phyloP scores from a whole-genome alignment of 92 coral and sea anemone species.

The Heliopora coerulea region DNA sequence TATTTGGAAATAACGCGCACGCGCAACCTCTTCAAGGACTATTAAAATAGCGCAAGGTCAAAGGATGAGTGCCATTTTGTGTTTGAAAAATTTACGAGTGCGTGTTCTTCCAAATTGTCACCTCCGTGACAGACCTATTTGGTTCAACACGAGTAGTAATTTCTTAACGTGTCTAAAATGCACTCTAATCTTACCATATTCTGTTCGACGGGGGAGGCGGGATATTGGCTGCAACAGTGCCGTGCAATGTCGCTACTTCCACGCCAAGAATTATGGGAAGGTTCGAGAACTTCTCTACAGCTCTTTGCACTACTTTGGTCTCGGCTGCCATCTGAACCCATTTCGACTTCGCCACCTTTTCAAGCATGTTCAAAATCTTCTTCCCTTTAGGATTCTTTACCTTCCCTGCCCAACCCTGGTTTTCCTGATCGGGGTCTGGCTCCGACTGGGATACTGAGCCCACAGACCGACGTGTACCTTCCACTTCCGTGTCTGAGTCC shows the following conservation, averaged over 20 bases:
- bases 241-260: slow-evolving; percentile 81
- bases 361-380: slow-evolving; percentile 82
- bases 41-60: too few relatives aligned
- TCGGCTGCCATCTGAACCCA: slow-evolving; percentile 99
- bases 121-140: too few relatives aligned
- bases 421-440: slow-evolving; percentile 6
- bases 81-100: too few relatives aligned
- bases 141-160: too few relatives aligned
- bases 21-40: too few relatives aligned
- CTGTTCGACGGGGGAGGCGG: slow-evolving; percentile 99
- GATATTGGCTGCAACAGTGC: slow-evolving; percentile 85
- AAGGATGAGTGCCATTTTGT: too few relatives aligned
- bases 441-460: neutral
- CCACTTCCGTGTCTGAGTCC: slow-evolving; percentile 25
- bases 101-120: too few relatives aligned
- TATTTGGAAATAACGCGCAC: too few relatives aligned
- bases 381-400: slow-evolving; percentile 46
- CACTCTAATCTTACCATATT: slow-evolving; percentile 75
- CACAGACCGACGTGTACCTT: slow-evolving; percentile 13
- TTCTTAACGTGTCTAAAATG: too few relatives aligned
- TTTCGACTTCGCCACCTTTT: slow-evolving; percentile 92
- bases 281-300: slow-evolving; percentile 96
- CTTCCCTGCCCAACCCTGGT: slow-evolving; percentile 41
- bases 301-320: slow-evolving; percentile 88
- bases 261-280: slow-evolving; percentile 86